Evolutionary conservation across 1,140 invertebrate genomes (phyloP), one percentile per base, ranked within the genome.

Genomic region (Drosophila pallidifrons): DNA sequence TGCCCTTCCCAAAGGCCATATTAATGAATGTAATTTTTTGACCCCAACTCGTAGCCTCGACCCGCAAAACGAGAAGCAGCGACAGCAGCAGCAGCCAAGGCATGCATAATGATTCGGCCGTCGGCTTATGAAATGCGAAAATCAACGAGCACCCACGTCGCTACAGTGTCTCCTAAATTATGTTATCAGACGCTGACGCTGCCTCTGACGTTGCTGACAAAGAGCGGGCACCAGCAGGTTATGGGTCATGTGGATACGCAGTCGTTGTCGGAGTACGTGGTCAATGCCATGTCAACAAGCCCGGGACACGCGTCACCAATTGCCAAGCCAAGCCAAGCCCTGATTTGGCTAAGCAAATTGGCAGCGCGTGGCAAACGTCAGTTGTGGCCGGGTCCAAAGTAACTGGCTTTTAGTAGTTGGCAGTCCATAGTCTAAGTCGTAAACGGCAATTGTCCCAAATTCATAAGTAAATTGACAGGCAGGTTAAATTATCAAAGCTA

Each of bases 231-330:
- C 13, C 32, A 30, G 54, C 51, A 38, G 41, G 47, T 46, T 49
- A 58, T 28, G 45, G 65, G n/a, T 20, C 35, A 81, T n/a, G 49
- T 49, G 45, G 55, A 55, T 47, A 38, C 35, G 35, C 35, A 38
- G 35, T 43, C n/a, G 4, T 43, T n/a, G 41, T 43, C 41, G n/a
- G 3, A 13, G 38, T 49, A 15, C 38, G 15, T 52, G 63, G 64
- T 57, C 77, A 74, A 82, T 79, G 82, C 79, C 83, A 77, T 87
- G 82, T 88, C 82, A 87, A 82, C 83, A 87, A 81, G 83, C 61
- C 60, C 58, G 61, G 71, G 57, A 88, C 79, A 87, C 82, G 82
- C 82, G 82, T 88, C 77, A 66, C 69, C 83, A 88, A 87, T 87
- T 88, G 80, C 63, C 66, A 35, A 51, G 63, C 51, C 59, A 57